Conservation (phyloP, 2,888 invertebrate genomes). For the Patella depressa region DNA sequence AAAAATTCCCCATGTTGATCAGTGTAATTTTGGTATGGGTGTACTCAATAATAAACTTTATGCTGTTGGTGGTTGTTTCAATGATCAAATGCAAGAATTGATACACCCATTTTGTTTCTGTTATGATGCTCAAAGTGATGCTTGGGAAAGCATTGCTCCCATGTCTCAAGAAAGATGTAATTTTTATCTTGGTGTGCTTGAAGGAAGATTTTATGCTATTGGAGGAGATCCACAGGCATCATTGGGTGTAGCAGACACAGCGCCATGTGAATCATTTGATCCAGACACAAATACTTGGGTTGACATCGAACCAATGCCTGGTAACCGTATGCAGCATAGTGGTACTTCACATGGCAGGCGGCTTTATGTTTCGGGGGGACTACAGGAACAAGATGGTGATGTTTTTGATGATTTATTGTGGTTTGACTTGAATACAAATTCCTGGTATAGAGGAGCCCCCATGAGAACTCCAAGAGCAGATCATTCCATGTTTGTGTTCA, state of each 20-base stretch:
- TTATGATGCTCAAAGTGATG: conserved; percentile 76
- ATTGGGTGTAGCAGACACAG: conserved; percentile 41
- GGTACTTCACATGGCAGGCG: conserved; percentile 49
- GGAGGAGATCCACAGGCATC: conserved; percentile 75
- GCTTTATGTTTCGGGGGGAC: conserved; percentile 75
- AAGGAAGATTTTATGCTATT: conserved; percentile 60
- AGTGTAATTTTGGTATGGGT: conserved; percentile 81
- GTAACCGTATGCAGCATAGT: conserved; percentile 62
- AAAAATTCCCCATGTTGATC: conserved; percentile 81
- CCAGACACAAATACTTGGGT: conserved; percentile 54
- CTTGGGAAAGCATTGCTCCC: conserved; percentile 78
- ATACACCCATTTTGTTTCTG: conserved; percentile 82
- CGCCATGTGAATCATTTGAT: conserved; percentile 58
- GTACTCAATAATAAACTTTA: conserved; percentile 80
- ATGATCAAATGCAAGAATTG: conserved; percentile 77
- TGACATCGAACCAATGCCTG: conserved; percentile 49
- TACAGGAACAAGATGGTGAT: conserved; percentile 74
- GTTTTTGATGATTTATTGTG: conserved; percentile 71
- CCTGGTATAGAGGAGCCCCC: conserved; percentile 49
- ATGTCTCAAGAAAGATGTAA: conserved; percentile 61
- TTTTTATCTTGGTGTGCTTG: conserved; percentile 57
- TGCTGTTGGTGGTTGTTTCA: conserved; percentile 82
- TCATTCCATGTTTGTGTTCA: conserved; percentile 58
- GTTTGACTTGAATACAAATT: conserved; percentile 50
- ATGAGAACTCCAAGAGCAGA: conserved; percentile 60